A percentile compares a stretch with the other conserved stretches of the same genome.
Evolutionary conservation across 1,140 invertebrate genomes (phyloP).

Genomic region (Drosophila nannoptera): DNA sequence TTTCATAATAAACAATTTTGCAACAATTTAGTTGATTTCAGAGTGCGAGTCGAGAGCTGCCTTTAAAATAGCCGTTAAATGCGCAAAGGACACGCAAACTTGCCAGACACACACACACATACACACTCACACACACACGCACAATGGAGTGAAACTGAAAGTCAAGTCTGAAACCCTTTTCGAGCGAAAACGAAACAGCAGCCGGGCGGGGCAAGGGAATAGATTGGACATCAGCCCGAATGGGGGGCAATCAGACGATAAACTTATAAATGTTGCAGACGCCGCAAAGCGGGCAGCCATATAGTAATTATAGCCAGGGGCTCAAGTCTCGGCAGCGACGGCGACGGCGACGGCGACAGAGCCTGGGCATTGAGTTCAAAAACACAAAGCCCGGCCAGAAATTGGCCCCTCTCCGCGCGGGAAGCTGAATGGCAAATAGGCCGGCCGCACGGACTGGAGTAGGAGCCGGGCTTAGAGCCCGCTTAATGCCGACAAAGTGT

Average conservation of each 20-base stretch:
- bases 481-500: slow-evolving; percentile 20
- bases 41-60: neutral
- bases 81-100: slow-evolving; percentile 74
- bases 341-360: slow-evolving; percentile 9
- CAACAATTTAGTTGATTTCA: slow-evolving; percentile 75
- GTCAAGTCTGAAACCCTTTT: slow-evolving; percentile 41
- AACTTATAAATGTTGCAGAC: slow-evolving; percentile 76
- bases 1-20: slow-evolving; percentile 69
- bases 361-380: slow-evolving; percentile 32
- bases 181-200: slow-evolving; percentile 30
- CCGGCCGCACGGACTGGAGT: neutral
- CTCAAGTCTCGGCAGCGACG: slow-evolving; percentile 52
- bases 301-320: slow-evolving; percentile 73
- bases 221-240: slow-evolving; percentile 25
- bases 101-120: slow-evolving; percentile 40
- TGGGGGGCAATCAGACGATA: slow-evolving; percentile 69
- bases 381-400: slow-evolving; percentile 40
- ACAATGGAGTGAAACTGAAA: slow-evolving; percentile 8
- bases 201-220: slow-evolving; percentile 3
- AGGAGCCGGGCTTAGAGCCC: slow-evolving; percentile 12
- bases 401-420: slow-evolving; percentile 15
- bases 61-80: slow-evolving; percentile 73
- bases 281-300: slow-evolving; percentile 66
- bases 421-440: slow-evolving; percentile 23
- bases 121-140: slow-evolving; percentile 4